Evolutionary conservation across 2,888 invertebrate genomes (phyloP), one percentile per base, ranked within the genome.

Genomic region (Augiades crinisus): DNA sequence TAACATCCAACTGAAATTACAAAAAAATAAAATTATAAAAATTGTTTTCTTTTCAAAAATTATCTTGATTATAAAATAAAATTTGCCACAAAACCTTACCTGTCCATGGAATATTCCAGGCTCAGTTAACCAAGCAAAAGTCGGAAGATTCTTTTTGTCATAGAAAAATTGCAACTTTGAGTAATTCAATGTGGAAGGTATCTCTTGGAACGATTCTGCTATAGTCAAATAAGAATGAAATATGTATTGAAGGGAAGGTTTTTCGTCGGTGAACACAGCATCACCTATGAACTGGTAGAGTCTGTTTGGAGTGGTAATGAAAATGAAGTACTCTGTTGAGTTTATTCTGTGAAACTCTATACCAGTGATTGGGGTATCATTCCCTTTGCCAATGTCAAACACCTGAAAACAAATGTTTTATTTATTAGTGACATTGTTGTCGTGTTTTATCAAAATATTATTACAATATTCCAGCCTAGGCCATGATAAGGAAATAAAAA

Each of bases 241-340:
- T 38, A 98, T 92, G 34, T 94, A 93, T 63, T 94, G 93, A 5
- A 97, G 91, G 0, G 96, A 91, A 0, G 95, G 95, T 57, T 95
- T 95, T 47, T 97, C 97, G 8, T 96, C 95, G 0, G 78, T 78
- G 0, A 91, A 80, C 55, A 92, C 92, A 0, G 94, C 91, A 45
- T 93, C 91, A 1, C 97, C 98, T 56, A 95, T 92, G 71, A 98
- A 98, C 78, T 96, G 96, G 81, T 98, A 98, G 37, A 99, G 84
- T 49, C 96, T 92, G 40, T 93, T 94, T 1, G 95, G 92, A 3
- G 98, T 97, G 0, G 97, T 95, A 2, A 95, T 95, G 59, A 98
- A 92, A 27, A 98, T 93, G 47, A 95, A 93, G 77, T 95, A 97
- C 68, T 93, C 94, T 56, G 93, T 94, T 0, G 93, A 91, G 7